Base-by-base conservation (phyloP, 35 echinoderm and acorn worm genomes). In the Holothuria glaberrima region DNA sequence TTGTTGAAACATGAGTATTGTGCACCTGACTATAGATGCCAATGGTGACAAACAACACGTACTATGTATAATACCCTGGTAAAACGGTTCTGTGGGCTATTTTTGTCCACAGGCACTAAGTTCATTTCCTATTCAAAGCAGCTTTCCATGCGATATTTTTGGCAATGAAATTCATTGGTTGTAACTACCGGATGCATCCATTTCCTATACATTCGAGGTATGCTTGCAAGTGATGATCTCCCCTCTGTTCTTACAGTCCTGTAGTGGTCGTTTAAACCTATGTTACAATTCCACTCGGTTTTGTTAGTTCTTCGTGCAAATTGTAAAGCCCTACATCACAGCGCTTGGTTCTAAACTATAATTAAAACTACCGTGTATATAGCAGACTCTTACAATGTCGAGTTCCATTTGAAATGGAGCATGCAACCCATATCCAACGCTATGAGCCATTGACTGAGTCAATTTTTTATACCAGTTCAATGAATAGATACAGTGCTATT, bases 91-190 rank as follows among this genome's bases (percentile, higher is more conserved):
- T 78, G 4, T 22, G 9, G 20, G 2, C 74, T 78, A 78, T 78
- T 78, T 78, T 78, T 24, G 74, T 50, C n/a, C 74, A 48, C 74
- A 78, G 74, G 38, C 33, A 52, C 38, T 9, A 25, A 48, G 50
- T 21, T 52, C 21, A 48, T 78, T 52, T 78, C 74, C 74, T 78
- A 9, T 78, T 78, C 38, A 45, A 22, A 78, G 50, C 74, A 33
- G 27, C 74, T 48, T 78, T 41, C 38, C 74, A 52, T 52, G 74
- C 50, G 74, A 78, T 78, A 78, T 78, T 56, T 78, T 78, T 78
- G 74, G 74, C 74, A 78, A 78, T 78, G 74, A 48, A 78, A 78
- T 52, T 41, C 71, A 21, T 41, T 75, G 31, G 71, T 75, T 36
- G 33, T 32, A 78, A 78, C 74, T 48, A 78, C 74, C 35, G 74